Evolutionary conservation across 2,113 vertebrate species (phyloP).

Genomic region (Nematolebias whitei): DNA sequence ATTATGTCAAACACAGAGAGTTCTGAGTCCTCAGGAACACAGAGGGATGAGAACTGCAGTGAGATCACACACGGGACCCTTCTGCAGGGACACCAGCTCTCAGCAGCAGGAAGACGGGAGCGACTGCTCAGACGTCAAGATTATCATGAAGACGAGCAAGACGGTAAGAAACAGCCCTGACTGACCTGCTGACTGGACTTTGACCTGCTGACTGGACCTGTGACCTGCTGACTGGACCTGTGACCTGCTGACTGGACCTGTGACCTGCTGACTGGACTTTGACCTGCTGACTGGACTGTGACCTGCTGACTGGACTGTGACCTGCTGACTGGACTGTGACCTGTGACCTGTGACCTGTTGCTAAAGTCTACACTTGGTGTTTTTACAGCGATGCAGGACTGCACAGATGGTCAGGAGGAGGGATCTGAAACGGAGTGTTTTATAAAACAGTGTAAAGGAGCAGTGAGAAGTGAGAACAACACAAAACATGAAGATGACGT

Average conservation of each 20-base stretch:
- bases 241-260: background rate
- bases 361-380: background rate
- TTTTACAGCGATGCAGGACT: conserved; percentile 15
- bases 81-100: conserved; percentile 7
- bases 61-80: background rate
- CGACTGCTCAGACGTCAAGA: background rate
- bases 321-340: background rate
- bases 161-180: conserved; percentile 28
- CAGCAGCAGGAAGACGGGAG: conserved; percentile 3
- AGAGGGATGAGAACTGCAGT: conserved; percentile 17
- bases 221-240: no score
- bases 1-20: conserved; percentile 20
- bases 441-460: conserved; percentile 1
- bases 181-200: background rate
- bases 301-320: no score
- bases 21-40: conserved; percentile 19
- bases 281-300: background rate
- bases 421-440: background rate
- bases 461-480: conserved; percentile 5
- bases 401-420: conserved; percentile 26
- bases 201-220: background rate
- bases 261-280: no score
- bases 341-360: no score
- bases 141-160: conserved; percentile 6
- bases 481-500: conserved; percentile 8